Evolutionary conservation across 1,140 invertebrate species (phyloP).

Genomic region (Neodiprion lecontei): DNA sequence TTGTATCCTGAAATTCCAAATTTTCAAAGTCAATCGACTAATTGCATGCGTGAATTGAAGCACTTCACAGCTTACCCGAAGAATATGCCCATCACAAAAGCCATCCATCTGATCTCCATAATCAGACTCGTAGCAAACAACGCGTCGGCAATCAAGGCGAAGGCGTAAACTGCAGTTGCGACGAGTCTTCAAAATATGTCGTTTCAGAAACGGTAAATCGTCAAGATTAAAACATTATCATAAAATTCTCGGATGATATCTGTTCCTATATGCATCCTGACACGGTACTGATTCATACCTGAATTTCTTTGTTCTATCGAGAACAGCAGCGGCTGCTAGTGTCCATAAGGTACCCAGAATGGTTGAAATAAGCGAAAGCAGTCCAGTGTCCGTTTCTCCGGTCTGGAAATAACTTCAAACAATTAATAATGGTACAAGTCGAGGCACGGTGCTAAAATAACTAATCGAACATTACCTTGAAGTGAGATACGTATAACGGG

Average conservation of each 20-base stretch:
- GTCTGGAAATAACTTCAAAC: conserved; percentile 46
- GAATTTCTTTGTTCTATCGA: conserved; percentile 71
- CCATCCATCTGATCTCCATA: conserved; percentile 63
- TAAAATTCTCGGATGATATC: background rate
- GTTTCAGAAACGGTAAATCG: background rate
- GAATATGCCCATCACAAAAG: conserved; percentile 68
- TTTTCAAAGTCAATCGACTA: background rate
- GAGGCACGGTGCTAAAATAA: no score
- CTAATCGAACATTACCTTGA: conserved; percentile 56
- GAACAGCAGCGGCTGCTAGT: conserved; percentile 66
- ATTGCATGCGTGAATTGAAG: background rate
- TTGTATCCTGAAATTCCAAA: conserved; percentile 63
- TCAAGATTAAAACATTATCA: conserved; percentile 1
- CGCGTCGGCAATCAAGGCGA: conserved; percentile 70
- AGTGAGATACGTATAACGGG: conserved; percentile 69
- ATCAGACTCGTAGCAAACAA: conserved; percentile 64
- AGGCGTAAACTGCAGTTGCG: conserved; percentile 68
- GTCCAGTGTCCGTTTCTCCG: conserved; percentile 67
- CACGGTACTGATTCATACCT: conserved; percentile 51
- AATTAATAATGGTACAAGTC: background rate
- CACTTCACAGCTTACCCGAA: conserved; percentile 60
- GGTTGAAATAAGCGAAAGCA: conserved; percentile 75
- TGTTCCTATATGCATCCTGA: no score
- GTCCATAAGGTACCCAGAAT: conserved; percentile 69
- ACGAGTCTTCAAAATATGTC: conserved; percentile 58